Base-by-base conservation (phyloP, 2,113 vertebrate genomes). In the Gnathonemus echidnorhynchus region DNA sequence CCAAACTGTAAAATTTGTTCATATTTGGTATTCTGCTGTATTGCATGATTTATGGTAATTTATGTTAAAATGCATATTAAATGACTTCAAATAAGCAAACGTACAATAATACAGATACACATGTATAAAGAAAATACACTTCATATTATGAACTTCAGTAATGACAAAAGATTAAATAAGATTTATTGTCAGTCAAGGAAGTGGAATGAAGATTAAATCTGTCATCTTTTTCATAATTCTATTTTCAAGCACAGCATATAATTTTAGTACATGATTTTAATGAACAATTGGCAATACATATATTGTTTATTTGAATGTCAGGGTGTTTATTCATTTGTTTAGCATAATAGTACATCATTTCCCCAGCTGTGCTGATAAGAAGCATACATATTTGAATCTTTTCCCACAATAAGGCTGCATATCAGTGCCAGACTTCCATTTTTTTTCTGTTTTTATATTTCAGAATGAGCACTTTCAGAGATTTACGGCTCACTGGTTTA, bases 401-500 rank as follows among this genome's bases (percentile, higher is more conserved):
- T 83, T 86, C 77, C 91, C 89, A 88, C 90, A 24, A 91, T 91
- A 92, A 91, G 27, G 90, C 31, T 58, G 45, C 90, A 87, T 53
- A 90, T 88, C 90, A 39, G 31, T 83, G 88, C 92, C 88, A 11
- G 80, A 62, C 56, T 85, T 85, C 21, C 39, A 39, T 45, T 85
- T 85, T 42, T 39, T 85, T 85, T 85, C 66, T 90, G 74, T n/a
- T 19, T 91, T 92, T 88, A 88, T 92, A 56, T 94, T 92, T 90
- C 90, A 94, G 91, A 62, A 91, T 91, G 93, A 62, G 91, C 92
- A 93, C 91, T 95, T 93, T 95, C 93, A 85, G 90, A 95, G 94
- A 96, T 96, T 95, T 95, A 96, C 94, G 91, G 91, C 93, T 92
- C 87, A 91, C 91, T 89, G 89, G 87, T 91, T 94, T 92, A 84